Conservation (phyloP, 1,140 invertebrate species). For the Drosophila prosaltans region DNA sequence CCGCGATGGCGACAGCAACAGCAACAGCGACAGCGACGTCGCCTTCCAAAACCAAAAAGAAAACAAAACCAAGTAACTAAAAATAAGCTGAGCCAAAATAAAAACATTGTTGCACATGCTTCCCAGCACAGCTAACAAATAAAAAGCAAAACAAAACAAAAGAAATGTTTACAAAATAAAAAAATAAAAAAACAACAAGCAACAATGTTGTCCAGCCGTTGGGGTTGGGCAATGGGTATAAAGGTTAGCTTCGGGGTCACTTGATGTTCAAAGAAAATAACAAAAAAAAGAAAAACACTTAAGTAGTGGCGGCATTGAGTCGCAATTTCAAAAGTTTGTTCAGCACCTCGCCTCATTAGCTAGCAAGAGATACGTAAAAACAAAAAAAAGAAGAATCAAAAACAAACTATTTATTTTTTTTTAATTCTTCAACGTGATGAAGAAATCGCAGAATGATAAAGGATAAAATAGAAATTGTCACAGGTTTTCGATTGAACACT, state of each 20-base stretch:
- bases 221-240: background rate
- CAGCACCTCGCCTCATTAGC: slow-evolving; percentile 51
- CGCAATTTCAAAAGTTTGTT: slow-evolving; percentile 9
- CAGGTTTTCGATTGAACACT: too few species aligned
- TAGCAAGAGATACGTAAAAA: slow-evolving; percentile 35
- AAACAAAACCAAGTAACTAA: slow-evolving; percentile 69
- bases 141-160: slow-evolving; percentile 23
- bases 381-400: too few species aligned
- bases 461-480: too few species aligned
- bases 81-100: slow-evolving; percentile 76
- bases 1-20: slow-evolving; percentile 20
- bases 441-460: too few species aligned
- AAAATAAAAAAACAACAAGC: slow-evolving; percentile 36
- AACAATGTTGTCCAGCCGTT: slow-evolving; percentile 48
- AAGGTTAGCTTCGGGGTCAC: background rate
- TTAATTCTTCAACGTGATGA: too few species aligned
- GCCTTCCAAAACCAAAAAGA: background rate
- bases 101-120: slow-evolving; percentile 80
- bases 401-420: background rate
- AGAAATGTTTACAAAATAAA: slow-evolving; percentile 20
- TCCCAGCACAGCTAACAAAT: slow-evolving; percentile 23
- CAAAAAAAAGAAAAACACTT: background rate
- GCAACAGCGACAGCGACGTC: background rate
- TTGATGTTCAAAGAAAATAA: background rate
- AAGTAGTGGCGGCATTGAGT: background rate